Base-by-base conservation (phyloP, 2,113 vertebrate species). In the Cochlearius cochlearius region DNA sequence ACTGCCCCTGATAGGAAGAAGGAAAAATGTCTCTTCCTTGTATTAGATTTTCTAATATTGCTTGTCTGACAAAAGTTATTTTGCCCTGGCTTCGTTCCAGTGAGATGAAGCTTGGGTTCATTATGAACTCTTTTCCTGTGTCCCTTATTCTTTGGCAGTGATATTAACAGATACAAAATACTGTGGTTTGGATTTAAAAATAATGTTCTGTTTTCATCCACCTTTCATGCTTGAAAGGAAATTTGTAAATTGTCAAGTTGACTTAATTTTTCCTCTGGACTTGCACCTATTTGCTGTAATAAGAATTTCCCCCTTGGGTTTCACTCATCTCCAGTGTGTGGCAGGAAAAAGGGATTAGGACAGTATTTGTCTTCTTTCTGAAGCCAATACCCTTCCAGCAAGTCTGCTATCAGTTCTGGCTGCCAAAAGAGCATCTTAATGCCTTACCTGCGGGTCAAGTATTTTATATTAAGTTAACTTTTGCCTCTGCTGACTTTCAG, bases 251-350 rank as follows among this genome's bases (percentile, higher is more conserved):
- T 98, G 96, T 97, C 96, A 97, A 88, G 96, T 97, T 97, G 97
- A 97, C 97, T 98, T 98, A 97, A 97, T 98, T 98, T 98, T 98
- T 98, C 96, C 97, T 97, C 95, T 67, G 92, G 95, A 97, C 96
- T 97, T 96, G 78, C 96, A 98, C 94, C 96, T 98, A 98, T 97
- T 98, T 97, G 75, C 94, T 94, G n/a, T 96, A 98, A 97, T 98
- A 98, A 97, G 93, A 98, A 97, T 96, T 90, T 74, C 25, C 86
- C 97, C 94, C 91, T 91, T 71, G 68, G 96, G 95, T 97, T 98
- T 98, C 96, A 98, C 97, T 98, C 94, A 90, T 97, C 97, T 97
- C 78, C 80, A 95, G 91, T 30, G 43, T 89, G 93, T 96, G 97
- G 86, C 96, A 97, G 95, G 92, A 95, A 97, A 96, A 97, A 92